Base-by-base conservation (phyloP, 2,113 vertebrate species). In the Crotalus viridis region DNA sequence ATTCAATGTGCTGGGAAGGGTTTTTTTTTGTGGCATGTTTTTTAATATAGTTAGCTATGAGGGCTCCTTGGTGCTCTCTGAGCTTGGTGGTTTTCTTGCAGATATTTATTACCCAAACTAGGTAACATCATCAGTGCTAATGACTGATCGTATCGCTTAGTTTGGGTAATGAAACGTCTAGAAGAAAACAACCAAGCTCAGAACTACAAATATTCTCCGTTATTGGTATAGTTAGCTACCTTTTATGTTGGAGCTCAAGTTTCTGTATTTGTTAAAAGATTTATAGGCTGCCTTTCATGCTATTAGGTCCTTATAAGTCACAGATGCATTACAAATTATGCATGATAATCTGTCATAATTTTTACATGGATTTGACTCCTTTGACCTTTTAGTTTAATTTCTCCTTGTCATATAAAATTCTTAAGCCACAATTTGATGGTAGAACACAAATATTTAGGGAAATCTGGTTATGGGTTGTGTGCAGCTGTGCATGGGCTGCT, bases 391-490 rank as follows among this genome's bases (percentile, higher is more conserved):
- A 15, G 92, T 94, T 95, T 96, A 87, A 93, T 95, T 56, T 81
- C 55, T 96, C 94, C 17, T 93, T 94, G 92, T 93, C 91, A 89
- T 55, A 92, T 92, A 93, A 93, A 95, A 87, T 52, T 94, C 87
- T 90, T 91, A 24, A 93, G 33, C 94, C 86, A 43, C 92, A 93
- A 96, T 93, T 95, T 95, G 39, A 43, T 95, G 92, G 39, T 91
- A 64, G 88, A 91, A 85, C 54, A 91, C 81, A 94, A 86, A 94
- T 97, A 93, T 96, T 95, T 95, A 33, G 89, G 91, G 90, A 61
- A 95, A 96, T 51, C 48, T 28, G 24, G 24, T 48, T 52, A 28
- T 52, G 85, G 87, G 46, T 93, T 94, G 88, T 93, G 93, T 52
- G 86, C 46, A 52, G 86, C 3, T 22, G 10, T 92, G 6, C 90